These are phyloP conservation scores for Aleiodes testaceus DNA, from an alignment of 2,888 invertebrate genomes.

Conservation along the genomic window DNA sequence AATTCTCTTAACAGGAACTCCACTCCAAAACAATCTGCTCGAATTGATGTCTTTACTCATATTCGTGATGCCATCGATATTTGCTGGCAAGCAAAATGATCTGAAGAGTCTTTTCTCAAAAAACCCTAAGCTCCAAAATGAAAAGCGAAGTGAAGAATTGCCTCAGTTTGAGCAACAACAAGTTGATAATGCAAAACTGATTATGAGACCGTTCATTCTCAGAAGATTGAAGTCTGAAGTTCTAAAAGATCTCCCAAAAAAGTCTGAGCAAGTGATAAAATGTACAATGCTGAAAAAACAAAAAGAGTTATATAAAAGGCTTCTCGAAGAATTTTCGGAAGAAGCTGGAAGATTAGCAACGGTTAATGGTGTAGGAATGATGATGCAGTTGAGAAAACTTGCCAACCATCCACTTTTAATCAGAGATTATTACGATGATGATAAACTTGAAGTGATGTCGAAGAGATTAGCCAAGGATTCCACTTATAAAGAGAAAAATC, in stretches of 20 bases:
- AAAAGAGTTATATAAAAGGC: slow-evolving; percentile 81
- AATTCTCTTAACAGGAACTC: slow-evolving; percentile 94
- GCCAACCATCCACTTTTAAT: slow-evolving; percentile 95
- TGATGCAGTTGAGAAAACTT: slow-evolving; percentile 94
- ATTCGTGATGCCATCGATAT: slow-evolving; percentile 97
- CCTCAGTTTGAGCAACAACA: slow-evolving; percentile 92
- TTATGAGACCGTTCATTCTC: slow-evolving; percentile 96
- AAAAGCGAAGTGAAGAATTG: slow-evolving; percentile 76
- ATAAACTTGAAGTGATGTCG: slow-evolving; percentile 79
- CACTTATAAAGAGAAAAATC: slow-evolving; percentile 83
- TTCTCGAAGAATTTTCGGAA: slow-evolving; percentile 75
- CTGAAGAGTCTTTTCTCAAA: slow-evolving; percentile 91
- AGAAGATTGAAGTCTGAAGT: slow-evolving; percentile 91
- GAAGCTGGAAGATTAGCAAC: slow-evolving; percentile 62
- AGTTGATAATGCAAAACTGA: slow-evolving; percentile 93
- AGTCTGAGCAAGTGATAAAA: slow-evolving; percentile 81
- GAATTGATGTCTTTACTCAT: slow-evolving; percentile 96
- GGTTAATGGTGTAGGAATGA: slow-evolving; percentile 75
- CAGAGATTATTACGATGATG: slow-evolving; percentile 82
- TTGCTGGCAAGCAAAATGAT: slow-evolving; percentile 89
- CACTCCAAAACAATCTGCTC: slow-evolving; percentile 95
- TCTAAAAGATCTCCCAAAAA: slow-evolving; percentile 87
- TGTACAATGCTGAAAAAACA: slow-evolving; percentile 84
- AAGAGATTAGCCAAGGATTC: slow-evolving; percentile 79
- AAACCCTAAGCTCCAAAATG: slow-evolving; percentile 76